Base-by-base conservation (phyloP, 1,140 invertebrate genomes). In the Bombus terrestris region DNA sequence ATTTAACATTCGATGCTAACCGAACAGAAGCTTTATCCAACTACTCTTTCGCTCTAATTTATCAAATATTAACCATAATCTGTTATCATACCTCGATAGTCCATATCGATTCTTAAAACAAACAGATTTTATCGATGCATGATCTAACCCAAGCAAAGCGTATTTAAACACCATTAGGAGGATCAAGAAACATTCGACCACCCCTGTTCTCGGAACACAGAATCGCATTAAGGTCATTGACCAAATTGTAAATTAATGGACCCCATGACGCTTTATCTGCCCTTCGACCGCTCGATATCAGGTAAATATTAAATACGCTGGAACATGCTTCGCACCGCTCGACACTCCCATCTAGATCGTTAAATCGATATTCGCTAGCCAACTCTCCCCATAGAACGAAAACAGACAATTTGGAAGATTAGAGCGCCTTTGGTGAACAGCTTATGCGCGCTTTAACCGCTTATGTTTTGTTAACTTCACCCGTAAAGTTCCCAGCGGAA, bases 381-480 rank as follows among this genome's bases (percentile, higher is more conserved):
- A 68, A 84, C 76, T 72, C 41, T 80, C 83, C 69, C 86, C 69
- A 76, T 64, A 78, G 74, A 28, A 69, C 59, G 74, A 66, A 64
- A 87, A 87, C 66, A 71, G 88, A 89, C 79, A 88, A 90, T 90
- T 89, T 78, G 39, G 76, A 47, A 89, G 89, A 90, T 90, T 90
- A 90, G 76, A 90, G 32, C 69, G 32, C 79, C 71, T 75, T 89
- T 80, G 77, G 62, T 35, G 59, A 59, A 57, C 32, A 78, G 77
- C 72, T 87, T 89, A 90, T 75, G 81, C 80, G 88, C 88, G 68
- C 81, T 89, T 89, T 81, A 87, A 81, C 18, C 74, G 80, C 71
- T 81, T 47, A 88, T 80, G 69, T 83, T 35, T 53, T 43, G 64
- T 76, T 83, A 86, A 86, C 81, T 75, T 80, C 37, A n/a, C n/a